phyloP scores from a whole-genome alignment of 2,888 invertebrate species.

The Molorchus minor region DNA sequence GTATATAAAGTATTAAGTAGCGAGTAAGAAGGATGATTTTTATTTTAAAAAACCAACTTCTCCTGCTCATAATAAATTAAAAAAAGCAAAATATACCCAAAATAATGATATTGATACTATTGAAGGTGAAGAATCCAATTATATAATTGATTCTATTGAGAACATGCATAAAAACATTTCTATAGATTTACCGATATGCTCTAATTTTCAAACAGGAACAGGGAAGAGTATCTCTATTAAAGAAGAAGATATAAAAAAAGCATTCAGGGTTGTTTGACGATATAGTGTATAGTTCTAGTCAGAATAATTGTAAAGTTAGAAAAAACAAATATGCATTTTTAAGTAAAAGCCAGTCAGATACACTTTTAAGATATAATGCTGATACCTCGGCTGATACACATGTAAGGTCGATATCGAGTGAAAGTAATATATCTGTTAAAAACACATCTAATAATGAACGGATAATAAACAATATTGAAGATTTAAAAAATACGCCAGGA shows the following conservation, averaged over 20 bases:
- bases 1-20: slow-evolving; percentile 24
- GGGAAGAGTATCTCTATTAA: slow-evolving; percentile 56
- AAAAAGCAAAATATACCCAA: slow-evolving; percentile 6
- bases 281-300: slow-evolving; percentile 42
- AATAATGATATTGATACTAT: slow-evolving; percentile 5
- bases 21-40: slow-evolving; percentile 28
- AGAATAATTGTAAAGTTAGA: slow-evolving; percentile 20
- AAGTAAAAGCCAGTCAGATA: slow-evolving; percentile 30
- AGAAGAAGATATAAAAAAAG: slow-evolving; percentile 48
- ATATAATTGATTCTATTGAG: background rate
- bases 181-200: slow-evolving; percentile 15
- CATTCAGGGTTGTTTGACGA: slow-evolving; percentile 58
- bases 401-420: background rate
- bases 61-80: slow-evolving; percentile 28
- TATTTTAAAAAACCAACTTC: slow-evolving; percentile 45
- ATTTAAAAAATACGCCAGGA: background rate
- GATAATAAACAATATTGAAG: slow-evolving; percentile 19
- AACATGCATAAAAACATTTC: background rate
- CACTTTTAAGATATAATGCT: too few species aligned
- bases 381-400: background rate
- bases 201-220: slow-evolving; percentile 39
- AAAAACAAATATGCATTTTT: slow-evolving; percentile 42
- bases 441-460: background rate
- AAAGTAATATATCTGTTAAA: background rate
- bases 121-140: slow-evolving; percentile 7